Conservation (phyloP, 2,113 vertebrate species). For the Rana temporaria region DNA sequence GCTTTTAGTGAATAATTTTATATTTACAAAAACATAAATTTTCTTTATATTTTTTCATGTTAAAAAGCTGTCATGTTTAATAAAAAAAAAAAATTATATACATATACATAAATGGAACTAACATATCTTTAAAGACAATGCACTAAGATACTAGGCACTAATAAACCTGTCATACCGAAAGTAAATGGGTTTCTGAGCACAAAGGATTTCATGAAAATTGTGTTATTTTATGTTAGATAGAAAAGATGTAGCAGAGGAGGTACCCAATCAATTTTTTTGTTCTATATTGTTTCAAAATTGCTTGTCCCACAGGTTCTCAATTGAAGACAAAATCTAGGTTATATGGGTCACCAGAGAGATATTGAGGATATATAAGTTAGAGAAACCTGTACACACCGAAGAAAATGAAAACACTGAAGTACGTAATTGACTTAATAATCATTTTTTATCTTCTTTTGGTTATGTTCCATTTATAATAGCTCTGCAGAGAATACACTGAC, state of each 20-base stretch:
- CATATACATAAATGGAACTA: slow-evolving; percentile 25
- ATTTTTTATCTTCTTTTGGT: slow-evolving; percentile 57
- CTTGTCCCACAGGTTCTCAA: slow-evolving; percentile 51
- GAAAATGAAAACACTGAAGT: slow-evolving; percentile 59
- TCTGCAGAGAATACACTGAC: slow-evolving; percentile 51
- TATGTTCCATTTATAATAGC: slow-evolving; percentile 54
- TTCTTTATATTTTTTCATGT: slow-evolving; percentile 2
- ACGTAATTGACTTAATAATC: slow-evolving; percentile 58
- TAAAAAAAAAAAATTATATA: slow-evolving; percentile 2
- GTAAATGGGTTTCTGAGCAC: slow-evolving; percentile 48
- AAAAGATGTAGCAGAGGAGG: slow-evolving; percentile 50
- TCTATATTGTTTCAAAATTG: slow-evolving; percentile 57
- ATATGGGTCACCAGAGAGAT: slow-evolving; percentile 58
- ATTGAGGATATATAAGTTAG: slow-evolving; percentile 58
- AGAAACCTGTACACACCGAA: slow-evolving; percentile 55
- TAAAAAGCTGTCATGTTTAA: background rate
- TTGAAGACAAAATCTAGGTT: slow-evolving; percentile 57
- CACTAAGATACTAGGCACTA: slow-evolving; percentile 13
- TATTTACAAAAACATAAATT: background rate
- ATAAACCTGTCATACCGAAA: slow-evolving; percentile 35
- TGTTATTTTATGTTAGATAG: slow-evolving; percentile 55
- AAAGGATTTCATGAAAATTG: slow-evolving; percentile 51
- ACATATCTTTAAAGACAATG: slow-evolving; percentile 36
- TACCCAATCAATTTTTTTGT: slow-evolving; percentile 58
- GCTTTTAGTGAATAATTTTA: background rate